phyloP scores from a whole-genome alignment of 2,888 invertebrate species.

The Imbricaverruca yamaguchii region DNA sequence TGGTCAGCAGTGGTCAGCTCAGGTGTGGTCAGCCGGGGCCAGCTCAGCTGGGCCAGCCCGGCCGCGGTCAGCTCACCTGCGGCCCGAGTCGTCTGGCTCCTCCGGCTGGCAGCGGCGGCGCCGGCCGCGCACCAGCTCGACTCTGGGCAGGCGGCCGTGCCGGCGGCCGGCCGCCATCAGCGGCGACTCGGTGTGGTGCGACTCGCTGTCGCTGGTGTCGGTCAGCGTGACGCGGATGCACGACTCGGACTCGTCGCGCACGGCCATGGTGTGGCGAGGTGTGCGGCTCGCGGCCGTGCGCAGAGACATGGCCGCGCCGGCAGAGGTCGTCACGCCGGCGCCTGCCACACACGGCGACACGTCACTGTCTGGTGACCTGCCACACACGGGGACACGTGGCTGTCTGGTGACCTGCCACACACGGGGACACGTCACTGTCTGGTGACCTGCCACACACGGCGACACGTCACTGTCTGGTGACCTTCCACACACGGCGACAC shows the following conservation, averaged over 20 bases:
- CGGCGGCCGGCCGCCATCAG: neutral
- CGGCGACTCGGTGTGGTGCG: conserved; percentile 1
- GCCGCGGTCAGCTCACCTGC: neutral
- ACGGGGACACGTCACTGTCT: too few relatives aligned
- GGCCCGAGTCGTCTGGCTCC: neutral
- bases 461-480: too few relatives aligned
- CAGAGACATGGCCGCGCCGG: neutral
- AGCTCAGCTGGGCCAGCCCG: too few relatives aligned
- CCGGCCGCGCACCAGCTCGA: neutral
- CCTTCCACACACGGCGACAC: too few relatives aligned
- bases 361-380: too few relatives aligned
- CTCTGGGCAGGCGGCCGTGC: neutral
- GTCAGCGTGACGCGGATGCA: neutral
- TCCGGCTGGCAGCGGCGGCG: neutral
- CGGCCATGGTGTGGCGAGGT: neutral
- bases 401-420: too few relatives aligned
- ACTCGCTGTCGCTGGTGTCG: conserved; percentile 13
- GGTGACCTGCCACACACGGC: too few relatives aligned
- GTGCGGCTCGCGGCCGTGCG: neutral
- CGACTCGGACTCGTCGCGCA: conserved; percentile 1
- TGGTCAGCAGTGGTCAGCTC: too few relatives aligned
- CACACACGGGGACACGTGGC: too few relatives aligned
- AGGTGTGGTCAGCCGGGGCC: too few relatives aligned
- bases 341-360: too few relatives aligned
- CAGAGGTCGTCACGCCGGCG: neutral